Base-by-base conservation (phyloP, 2,888 invertebrate species). In the Tiliacea aurago region DNA sequence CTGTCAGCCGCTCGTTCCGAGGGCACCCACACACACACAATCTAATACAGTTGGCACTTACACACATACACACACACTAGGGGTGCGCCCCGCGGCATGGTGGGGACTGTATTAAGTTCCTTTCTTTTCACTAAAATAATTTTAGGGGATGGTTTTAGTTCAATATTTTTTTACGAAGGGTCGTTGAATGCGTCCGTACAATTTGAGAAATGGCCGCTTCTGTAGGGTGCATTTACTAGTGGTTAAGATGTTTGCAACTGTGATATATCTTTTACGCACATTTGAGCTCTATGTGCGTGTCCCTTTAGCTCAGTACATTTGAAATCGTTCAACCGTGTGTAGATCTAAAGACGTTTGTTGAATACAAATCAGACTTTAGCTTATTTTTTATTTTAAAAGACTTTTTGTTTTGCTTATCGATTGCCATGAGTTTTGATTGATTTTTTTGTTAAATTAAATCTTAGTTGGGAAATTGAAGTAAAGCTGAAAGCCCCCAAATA, bases 81-180 rank as follows among this genome's bases (percentile, higher is more conserved):
- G 95, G 95, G 95, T 94, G 95, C 94, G 95, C 91, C 93, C 91
- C 93, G 93, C 90, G 93, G 93, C 90, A 90, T 91, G 93, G 95
- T 94, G 95, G 96, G 96, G 95, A 94, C 94, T 96, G 96, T 96
- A 96, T 96, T 96, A 96, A 96, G 96, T 96, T 96, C 95, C 95
- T 95, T 96, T 96, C 96, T 96, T 96, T 96, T 95, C 96, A 95
- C 96, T 96, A 96, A 96, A 96, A 96, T 96, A 95, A 96, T 96
- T 96, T 96, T 95, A 95, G 95, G 96, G 96, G 96, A 93, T 95
- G 95, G 94, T 94, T 96, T 93, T 95, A 95, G 95, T 96, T 94
- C 93, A 93, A 95, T 95, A 94, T 96, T 94, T 95, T 95, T 95
- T 95, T 94, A 84, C 91, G 90, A 89, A 93, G 93, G 93, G 93